A percentile compares a stretch with the other conserved stretches of the same genome.
These are phyloP conservation scores for Nymphalis c-album DNA, from an alignment of 2,888 invertebrate species.

Conservation along the genomic window DNA sequence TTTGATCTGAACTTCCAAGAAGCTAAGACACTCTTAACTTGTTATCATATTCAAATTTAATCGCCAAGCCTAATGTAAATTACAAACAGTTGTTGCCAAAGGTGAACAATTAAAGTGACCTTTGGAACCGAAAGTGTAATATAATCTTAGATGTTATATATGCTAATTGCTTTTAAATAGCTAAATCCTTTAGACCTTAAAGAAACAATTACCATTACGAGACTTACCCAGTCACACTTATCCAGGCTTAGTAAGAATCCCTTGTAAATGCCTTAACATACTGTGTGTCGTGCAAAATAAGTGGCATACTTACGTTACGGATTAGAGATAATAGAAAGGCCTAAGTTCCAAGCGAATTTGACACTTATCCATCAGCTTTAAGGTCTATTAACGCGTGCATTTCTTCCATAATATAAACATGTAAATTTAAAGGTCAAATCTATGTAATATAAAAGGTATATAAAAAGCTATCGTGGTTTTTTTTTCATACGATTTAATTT, in stretches of 20 bases:
- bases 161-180: constrained; percentile 10
- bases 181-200: constrained; percentile 14
- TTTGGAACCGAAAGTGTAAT: not conserved
- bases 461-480: not conserved
- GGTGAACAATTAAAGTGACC: constrained; percentile 8
- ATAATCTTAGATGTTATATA: constrained; percentile 5
- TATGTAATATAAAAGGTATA: not conserved
- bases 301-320: constrained; percentile 39
- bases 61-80: not conserved
- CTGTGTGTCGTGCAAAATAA: constrained; percentile 35
- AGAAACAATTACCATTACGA: constrained; percentile 15
- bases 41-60: no score
- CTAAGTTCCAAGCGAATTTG: constrained; percentile 13
- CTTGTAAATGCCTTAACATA: constrained; percentile 35
- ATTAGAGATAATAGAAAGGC: constrained; percentile 39
- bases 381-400: constrained; percentile 1
- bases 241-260: constrained; percentile 30
- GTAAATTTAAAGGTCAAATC: constrained; percentile 1
- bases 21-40: no score
- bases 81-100: not conserved
- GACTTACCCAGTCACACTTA: constrained; percentile 21
- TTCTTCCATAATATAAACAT: not conserved
- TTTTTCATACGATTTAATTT: not conserved
- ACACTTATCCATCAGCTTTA: constrained; percentile 8
- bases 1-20: no score